phyloP scores from a whole-genome alignment of 2,113 vertebrate genomes.

The Phalacrocorax pelagicus region DNA sequence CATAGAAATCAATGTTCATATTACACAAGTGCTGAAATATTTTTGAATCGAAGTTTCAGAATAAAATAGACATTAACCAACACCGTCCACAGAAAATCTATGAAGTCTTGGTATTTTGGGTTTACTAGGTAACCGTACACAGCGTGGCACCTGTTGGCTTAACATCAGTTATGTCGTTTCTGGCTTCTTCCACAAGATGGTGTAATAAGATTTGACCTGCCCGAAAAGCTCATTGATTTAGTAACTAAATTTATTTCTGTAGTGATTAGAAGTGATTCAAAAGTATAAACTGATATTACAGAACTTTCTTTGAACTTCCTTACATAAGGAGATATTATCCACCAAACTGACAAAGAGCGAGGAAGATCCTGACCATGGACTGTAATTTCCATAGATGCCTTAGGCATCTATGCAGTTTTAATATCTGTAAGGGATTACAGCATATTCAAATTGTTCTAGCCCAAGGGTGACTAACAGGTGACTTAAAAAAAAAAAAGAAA shows the following conservation, averaged over 20 bases:
- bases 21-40: not conserved
- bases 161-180: not conserved
- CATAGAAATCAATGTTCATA: not conserved
- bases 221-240: not conserved
- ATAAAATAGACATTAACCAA: not conserved
- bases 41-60: not conserved
- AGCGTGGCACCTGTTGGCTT: not conserved
- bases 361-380: not conserved
- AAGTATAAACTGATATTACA: not conserved
- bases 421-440: not conserved
- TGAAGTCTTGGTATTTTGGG: not conserved
- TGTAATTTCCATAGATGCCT: not conserved
- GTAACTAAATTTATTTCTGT: not conserved
- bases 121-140: not conserved
- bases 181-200: constrained; percentile 76
- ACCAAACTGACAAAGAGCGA: not conserved
- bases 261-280: not conserved
- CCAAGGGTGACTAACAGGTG: not conserved
- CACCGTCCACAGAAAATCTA: not conserved
- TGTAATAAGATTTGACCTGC: constrained; percentile 25
- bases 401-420: not conserved
- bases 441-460: not conserved
- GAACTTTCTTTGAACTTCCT: constrained; percentile 1
- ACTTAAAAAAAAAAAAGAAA: not conserved
- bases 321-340: not conserved